Conservation (phyloP, 2,113 vertebrate genomes). For the Microtus oregoni region DNA sequence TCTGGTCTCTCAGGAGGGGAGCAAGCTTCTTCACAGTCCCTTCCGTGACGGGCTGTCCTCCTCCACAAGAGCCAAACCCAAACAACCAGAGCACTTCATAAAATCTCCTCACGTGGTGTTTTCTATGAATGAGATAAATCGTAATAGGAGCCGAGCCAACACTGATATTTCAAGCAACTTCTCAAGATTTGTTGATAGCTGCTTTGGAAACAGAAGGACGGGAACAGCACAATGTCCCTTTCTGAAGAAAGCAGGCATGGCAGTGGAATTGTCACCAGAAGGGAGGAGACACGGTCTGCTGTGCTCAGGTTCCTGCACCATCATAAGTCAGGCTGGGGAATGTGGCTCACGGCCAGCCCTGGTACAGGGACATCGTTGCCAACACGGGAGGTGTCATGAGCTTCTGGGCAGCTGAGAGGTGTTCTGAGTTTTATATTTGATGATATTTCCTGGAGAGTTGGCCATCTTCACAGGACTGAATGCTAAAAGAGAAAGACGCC, state of each 20-base stretch:
- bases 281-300: not conserved
- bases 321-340: not conserved
- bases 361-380: not conserved
- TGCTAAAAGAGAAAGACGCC: constrained; percentile 2
- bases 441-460: not conserved
- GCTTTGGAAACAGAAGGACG: not conserved
- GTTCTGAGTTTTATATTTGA: not conserved
- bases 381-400: not conserved
- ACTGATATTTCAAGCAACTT: not conserved
- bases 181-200: not conserved
- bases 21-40: not conserved
- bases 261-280: not conserved
- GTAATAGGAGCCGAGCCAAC: constrained; percentile 9
- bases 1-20: not conserved
- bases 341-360: not conserved
- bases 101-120: not conserved
- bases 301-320: not conserved
- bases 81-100: not conserved
- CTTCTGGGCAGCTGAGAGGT: not conserved
- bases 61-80: not conserved
- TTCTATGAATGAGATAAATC: constrained; percentile 35
- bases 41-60: not conserved
- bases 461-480: not conserved
- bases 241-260: not conserved
- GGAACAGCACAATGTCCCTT: not conserved